A percentile compares a stretch with the other conserved stretches of the same genome.
Evolutionary conservation across 2,888 invertebrate genomes (phyloP).

Genomic region (Lamellibrachia satsuma): DNA sequence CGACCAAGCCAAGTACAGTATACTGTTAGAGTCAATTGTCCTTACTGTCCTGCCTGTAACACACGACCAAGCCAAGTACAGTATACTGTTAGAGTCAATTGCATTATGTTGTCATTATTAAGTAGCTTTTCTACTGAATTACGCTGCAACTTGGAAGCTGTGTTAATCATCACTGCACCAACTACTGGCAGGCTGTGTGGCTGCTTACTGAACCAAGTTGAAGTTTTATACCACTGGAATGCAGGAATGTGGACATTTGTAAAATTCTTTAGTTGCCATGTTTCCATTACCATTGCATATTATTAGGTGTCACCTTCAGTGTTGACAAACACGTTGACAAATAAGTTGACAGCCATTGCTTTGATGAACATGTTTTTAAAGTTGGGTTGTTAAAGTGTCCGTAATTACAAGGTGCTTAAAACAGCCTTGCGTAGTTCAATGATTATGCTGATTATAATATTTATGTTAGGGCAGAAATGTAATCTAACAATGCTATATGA

Average conservation of each 20-base stretch:
- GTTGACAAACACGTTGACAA: not conserved
- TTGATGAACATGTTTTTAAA: not conserved
- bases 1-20: not conserved
- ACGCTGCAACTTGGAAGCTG: not conserved
- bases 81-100: not conserved
- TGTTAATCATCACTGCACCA: not conserved
- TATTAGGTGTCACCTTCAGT: not conserved
- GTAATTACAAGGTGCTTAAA: not conserved
- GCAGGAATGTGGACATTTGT: not conserved
- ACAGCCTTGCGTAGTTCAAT: not conserved
- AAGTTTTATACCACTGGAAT: not conserved
- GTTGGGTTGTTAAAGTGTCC: not conserved
- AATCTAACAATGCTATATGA: not conserved
- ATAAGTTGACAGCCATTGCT: not conserved
- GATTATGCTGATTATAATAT: not conserved
- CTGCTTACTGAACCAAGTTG: not conserved
- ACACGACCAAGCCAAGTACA: not conserved
- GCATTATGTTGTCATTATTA: not conserved
- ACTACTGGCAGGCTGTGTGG: not conserved
- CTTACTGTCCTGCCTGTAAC: not conserved
- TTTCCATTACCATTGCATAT: not conserved
- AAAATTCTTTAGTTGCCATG: not conserved
- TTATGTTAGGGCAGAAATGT: conserved; percentile 13
- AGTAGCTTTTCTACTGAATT: not conserved
- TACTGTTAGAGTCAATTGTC: too few relatives aligned